Evolutionary conservation across 2,888 invertebrate genomes (phyloP).

Genomic region (Deroplatys truncata): DNA sequence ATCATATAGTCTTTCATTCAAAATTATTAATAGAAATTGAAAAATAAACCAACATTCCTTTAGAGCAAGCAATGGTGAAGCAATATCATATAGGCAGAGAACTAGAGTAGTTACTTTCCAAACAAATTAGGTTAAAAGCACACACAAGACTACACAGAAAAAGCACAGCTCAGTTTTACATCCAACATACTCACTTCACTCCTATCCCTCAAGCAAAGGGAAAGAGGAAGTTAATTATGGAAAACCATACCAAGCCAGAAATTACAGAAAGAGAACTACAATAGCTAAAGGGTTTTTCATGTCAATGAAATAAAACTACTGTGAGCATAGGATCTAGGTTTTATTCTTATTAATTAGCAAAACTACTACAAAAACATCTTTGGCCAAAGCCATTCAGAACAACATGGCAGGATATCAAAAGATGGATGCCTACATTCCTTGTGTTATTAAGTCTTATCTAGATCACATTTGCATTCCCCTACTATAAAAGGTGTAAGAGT

Average conservation of each 20-base stretch:
- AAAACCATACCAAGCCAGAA: background rate
- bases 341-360: background rate
- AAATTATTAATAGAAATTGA: background rate
- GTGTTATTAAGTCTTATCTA: background rate
- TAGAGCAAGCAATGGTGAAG: background rate
- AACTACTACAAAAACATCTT: background rate
- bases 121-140: background rate
- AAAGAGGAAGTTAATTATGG: background rate
- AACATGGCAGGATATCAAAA: background rate
- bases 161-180: background rate
- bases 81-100: background rate
- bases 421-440: background rate
- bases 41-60: background rate
- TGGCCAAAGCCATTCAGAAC: background rate
- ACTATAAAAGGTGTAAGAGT: background rate
- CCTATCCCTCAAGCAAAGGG: background rate
- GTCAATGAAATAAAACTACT: background rate
- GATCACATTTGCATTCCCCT: background rate
- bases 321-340: background rate
- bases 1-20: background rate
- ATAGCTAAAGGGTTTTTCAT: background rate
- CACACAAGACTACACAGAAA: slow-evolving; percentile 1
- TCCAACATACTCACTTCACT: background rate
- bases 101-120: background rate
- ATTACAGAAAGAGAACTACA: background rate